Base-by-base conservation (phyloP, 2,797 vertebrate genomes). In the Melanogrammus aeglefinus region DNA sequence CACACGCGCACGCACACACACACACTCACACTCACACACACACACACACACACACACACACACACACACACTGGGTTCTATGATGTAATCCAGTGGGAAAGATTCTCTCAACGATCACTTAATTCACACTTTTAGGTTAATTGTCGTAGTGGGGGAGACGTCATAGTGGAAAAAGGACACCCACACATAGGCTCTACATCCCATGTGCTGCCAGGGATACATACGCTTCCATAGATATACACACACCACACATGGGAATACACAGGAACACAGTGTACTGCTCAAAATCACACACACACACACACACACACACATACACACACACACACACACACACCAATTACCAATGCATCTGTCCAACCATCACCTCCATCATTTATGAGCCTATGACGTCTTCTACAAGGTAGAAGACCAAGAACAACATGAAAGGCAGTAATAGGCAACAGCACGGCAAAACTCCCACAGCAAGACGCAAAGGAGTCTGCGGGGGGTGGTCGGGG, bases 51-150 rank as follows among this genome's bases (percentile, higher is more conserved):
- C 31, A 31, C 31, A 33, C 31, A 33, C 31, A 33, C 31, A 33
- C 2, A 3, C 31, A 73, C 44, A 31, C 79, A 41, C 51, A 39
- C 13, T 47, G 75, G 39, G 35, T 83, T 84, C 76, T 24, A 13
- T 16, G 9, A 10, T 33, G 14, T 29, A 71, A 78, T 76, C 72
- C 72, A 39, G 75, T 80, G 76, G 78, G 86, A 84, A 80, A 84
- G 86, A 93, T 92, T 91, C 86, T 81, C 90, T 83, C 51, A 51
- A 84, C 85, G 89, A 90, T 84, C 84, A 73, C 79, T 90, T 90
- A 88, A 92, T 91, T 90, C 83, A 88, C 85, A 86, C 83, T 80
- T 84, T 88, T 73, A 44, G 71, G 86, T 90, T 92, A 92, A 93
- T 92, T 92, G 89, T 83, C 85, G 80, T 85, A 83, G 80, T 84